A percentile compares a stretch with the other conserved stretches of the same genome.
Conservation (phyloP, 2,113 vertebrate genomes). For the Nesogale talazaci region DNA sequence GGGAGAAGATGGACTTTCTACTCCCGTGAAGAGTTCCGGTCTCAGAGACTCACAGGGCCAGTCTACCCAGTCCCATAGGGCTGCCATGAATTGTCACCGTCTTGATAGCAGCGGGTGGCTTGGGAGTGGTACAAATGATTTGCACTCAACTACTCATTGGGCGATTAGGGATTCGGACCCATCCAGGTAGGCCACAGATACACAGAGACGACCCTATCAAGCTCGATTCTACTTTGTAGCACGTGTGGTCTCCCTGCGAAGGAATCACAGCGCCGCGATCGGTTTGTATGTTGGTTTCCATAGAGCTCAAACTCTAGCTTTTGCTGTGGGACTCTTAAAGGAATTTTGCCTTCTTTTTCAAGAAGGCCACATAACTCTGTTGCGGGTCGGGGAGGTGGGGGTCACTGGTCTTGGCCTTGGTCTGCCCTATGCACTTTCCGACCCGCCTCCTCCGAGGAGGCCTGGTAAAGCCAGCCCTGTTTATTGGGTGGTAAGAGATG, state of each 20-base stretch:
- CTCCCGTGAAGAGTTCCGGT: too few species aligned
- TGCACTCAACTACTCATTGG: not conserved
- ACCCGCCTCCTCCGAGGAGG: not conserved
- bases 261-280: not conserved
- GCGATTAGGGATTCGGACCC: not conserved
- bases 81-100: too few species aligned
- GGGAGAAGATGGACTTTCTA: too few species aligned
- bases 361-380: not conserved
- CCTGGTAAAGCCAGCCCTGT: not conserved
- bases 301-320: not conserved
- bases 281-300: not conserved
- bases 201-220: not conserved
- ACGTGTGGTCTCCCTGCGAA: not conserved
- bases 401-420: not conserved
- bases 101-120: too few species aligned
- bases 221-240: not conserved
- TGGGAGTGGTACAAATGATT: not conserved
- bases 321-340: not conserved
- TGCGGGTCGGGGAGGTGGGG: too few species aligned
- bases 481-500: not conserved
- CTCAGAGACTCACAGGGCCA: too few species aligned
- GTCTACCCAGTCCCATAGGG: too few species aligned
- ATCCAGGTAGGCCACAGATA: not conserved
- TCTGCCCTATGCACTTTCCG: not conserved
- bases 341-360: not conserved